Percentiles rank a stretch among this genome's conserved stretches.
Conservation (phyloP, 2,888 invertebrate genomes). For the Amblyjoppa proteus region DNA sequence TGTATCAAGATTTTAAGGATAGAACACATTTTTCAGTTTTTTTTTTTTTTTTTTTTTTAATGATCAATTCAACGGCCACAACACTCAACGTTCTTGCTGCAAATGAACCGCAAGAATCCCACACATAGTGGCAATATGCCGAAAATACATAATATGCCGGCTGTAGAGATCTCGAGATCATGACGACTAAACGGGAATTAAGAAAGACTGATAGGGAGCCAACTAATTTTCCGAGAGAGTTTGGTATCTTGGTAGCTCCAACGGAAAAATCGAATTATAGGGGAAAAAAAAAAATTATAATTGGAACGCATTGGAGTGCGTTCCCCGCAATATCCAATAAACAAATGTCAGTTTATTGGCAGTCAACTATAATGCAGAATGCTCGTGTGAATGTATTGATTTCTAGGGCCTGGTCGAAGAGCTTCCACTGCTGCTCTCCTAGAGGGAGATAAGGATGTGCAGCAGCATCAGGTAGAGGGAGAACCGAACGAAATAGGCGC, state of each 20-base stretch:
- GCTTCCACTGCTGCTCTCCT: conserved; percentile 57
- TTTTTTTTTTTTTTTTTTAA: no score
- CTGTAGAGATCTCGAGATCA: background rate
- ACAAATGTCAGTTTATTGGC: conserved; percentile 48
- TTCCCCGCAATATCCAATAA: conserved; percentile 36
- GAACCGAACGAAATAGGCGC: conserved; percentile 53
- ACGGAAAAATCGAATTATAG: background rate
- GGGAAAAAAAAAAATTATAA: background rate
- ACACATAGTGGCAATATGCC: background rate
- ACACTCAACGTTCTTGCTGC: no score
- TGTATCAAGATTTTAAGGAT: no score
- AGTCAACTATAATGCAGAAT: conserved; percentile 51
- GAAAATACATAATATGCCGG: background rate
- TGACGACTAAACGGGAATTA: background rate
- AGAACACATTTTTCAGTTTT: no score
- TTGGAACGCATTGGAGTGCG: conserved; percentile 4
- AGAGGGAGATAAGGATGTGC: conserved; percentile 61
- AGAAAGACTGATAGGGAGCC: background rate
- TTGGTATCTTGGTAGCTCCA: background rate
- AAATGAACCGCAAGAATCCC: no score
- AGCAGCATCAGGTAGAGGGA: conserved; percentile 48
- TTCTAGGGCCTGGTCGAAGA: conserved; percentile 53
- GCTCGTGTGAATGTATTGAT: conserved; percentile 59
- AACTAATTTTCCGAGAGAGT: background rate
- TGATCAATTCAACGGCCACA: no score